Evolutionary conservation across 2,797 vertebrate genomes (phyloP).

Genomic region (Alosa sapidissima): DNA sequence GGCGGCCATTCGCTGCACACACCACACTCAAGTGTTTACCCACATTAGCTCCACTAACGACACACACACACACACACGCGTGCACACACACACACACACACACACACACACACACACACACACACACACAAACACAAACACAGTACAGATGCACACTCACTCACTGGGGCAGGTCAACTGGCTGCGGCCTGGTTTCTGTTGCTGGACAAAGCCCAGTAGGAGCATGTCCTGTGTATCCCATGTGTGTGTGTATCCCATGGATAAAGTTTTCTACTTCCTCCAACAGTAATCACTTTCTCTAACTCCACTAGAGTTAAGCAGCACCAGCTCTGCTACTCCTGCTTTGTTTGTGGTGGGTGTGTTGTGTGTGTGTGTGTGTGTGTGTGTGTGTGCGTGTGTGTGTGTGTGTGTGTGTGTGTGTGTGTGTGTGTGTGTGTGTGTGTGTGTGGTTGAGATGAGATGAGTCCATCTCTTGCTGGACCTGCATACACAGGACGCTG

Average conservation of each 20-base stretch:
- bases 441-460: not conserved
- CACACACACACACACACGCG: not conserved
- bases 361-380: not conserved
- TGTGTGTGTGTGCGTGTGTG: not conserved
- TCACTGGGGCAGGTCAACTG: no score
- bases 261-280: no score
- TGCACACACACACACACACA: not conserved
- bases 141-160: no score
- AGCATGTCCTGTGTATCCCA: no score
- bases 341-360: not conserved
- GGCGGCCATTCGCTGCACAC: not conserved
- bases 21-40: not conserved
- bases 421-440: constrained; percentile 6
- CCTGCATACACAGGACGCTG: not conserved
- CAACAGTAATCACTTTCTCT: no score
- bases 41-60: not conserved
- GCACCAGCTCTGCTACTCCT: no score
- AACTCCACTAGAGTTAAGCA: no score
- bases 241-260: no score
- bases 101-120: not conserved
- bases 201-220: no score
- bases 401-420: not conserved
- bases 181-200: no score
- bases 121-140: not conserved
- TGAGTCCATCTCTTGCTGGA: not conserved